Base-by-base conservation (phyloP, 2,797 vertebrate genomes). In the Ispidina picta region DNA sequence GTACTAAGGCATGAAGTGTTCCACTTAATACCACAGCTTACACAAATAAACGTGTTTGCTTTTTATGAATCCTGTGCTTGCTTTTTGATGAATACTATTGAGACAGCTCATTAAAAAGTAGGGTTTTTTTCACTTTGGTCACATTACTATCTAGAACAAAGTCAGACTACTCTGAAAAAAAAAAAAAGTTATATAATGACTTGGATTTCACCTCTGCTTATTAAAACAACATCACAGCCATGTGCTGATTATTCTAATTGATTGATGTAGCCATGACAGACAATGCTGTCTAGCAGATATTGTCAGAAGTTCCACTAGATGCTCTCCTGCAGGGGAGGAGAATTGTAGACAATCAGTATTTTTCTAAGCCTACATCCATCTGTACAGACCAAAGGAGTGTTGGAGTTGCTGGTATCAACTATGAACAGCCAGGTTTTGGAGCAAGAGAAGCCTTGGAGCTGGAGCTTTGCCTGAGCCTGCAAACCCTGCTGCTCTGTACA, bases 21-120 rank as follows among this genome's bases (percentile, higher is more conserved):
- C 80, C 64, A 79, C 66, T 95, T 93, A 92, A 73, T 93, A 91
- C 68, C 37, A 70, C 21, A 79, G 56, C 19, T 87, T 89, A 73
- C 29, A 88, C 87, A 93, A 92, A 95, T 82, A 95, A 95, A 92
- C 70, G 51, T 90, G 59, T 81, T 92, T 93, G 87, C 89, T 92
- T 95, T 90, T 90, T 79, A 89, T 96, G 90, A 93, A 90, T 66
- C 39, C 66, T 89, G 64, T 4, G 7, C 52, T 85, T 78, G 70
- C 41, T 92, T 95, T 95, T 95, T 94, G 84, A 95, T 95, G 90
- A 95, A 90, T 93, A 89, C 89, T 90, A 87, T 85, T 60, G 89
- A 95, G 87, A 93, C 82, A 95, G 90, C 93, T 95, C 92, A 95
- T 95, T 95, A 95, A 94, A 96, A 96, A 52, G 29, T 52, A 68